Conservation (phyloP, 2,888 invertebrate species). For the Germaria angustata region DNA sequence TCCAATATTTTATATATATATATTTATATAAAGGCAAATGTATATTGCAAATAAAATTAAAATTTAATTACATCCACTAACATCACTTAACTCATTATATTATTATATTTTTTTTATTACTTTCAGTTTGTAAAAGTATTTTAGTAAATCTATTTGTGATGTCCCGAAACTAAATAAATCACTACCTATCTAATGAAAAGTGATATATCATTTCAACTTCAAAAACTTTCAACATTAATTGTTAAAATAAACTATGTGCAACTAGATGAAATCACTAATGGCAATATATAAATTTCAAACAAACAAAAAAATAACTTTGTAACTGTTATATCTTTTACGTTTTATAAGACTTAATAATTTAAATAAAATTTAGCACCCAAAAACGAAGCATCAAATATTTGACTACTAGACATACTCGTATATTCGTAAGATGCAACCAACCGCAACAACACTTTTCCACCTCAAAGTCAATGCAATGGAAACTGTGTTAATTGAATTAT, state of each 20-base stretch:
- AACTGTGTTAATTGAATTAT: slow-evolving; percentile 78
- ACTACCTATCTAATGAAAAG: slow-evolving; percentile 28
- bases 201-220: slow-evolving; percentile 27
- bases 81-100: neutral
- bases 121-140: neutral
- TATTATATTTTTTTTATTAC: neutral
- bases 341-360: slow-evolving; percentile 54
- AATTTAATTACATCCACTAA: no score
- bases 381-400: slow-evolving; percentile 43
- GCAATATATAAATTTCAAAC: slow-evolving; percentile 51
- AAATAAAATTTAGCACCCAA: slow-evolving; percentile 41
- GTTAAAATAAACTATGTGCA: slow-evolving; percentile 14
- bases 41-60: no score
- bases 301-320: slow-evolving; percentile 11
- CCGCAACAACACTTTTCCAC: slow-evolving; percentile 61
- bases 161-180: neutral
- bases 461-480: slow-evolving; percentile 74
- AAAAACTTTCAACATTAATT: slow-evolving; percentile 42
- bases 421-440: slow-evolving; percentile 51
- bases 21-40: no score
- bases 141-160: neutral
- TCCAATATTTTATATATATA: no score
- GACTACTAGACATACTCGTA: slow-evolving; percentile 11
- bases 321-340: slow-evolving; percentile 7
- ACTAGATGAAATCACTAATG: slow-evolving; percentile 48